Conservation (phyloP, 2,797 vertebrate genomes). For the Acanthiza pusilla region DNA sequence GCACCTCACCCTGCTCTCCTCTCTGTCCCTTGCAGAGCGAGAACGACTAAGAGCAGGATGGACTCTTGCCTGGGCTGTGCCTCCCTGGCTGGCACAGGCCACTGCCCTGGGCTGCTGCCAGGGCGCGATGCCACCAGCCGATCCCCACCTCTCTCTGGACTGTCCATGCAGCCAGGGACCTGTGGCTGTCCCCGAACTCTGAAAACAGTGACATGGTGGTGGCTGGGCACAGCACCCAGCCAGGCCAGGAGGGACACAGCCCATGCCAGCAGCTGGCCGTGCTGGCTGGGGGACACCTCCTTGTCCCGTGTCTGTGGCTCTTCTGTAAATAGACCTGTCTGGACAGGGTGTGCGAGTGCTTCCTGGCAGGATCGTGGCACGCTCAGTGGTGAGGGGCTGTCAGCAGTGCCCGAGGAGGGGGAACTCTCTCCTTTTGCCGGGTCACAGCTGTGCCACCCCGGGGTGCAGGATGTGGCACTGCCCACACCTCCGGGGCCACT, state of each 20-base stretch:
- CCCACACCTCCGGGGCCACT: neutral
- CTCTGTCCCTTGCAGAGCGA: constrained; percentile 7
- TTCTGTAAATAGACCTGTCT: neutral
- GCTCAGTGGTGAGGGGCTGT: accelerated
- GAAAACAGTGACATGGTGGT: neutral
- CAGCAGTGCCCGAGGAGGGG: accelerated
- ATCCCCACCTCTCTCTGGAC: neutral
- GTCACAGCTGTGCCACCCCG: neutral
- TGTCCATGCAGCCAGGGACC: neutral
- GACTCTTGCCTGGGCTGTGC: neutral
- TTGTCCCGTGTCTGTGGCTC: neutral
- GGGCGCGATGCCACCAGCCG: neutral
- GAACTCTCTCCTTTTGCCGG: neutral
- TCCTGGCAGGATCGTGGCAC: neutral
- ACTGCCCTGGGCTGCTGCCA: neutral
- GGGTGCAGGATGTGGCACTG: neutral
- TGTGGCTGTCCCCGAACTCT: neutral
- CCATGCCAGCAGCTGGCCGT: neutral
- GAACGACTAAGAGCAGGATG: neutral
- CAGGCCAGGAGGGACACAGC: neutral
- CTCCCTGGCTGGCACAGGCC: accelerated
- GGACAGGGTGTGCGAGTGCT: neutral
- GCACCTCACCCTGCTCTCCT: neutral
- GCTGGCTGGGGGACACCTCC: neutral
- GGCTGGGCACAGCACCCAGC: neutral